A percentile compares a stretch with the other conserved stretches of the same genome.
phyloP scores from a whole-genome alignment of 2,888 invertebrate species.

The Drosophila mettleri region DNA sequence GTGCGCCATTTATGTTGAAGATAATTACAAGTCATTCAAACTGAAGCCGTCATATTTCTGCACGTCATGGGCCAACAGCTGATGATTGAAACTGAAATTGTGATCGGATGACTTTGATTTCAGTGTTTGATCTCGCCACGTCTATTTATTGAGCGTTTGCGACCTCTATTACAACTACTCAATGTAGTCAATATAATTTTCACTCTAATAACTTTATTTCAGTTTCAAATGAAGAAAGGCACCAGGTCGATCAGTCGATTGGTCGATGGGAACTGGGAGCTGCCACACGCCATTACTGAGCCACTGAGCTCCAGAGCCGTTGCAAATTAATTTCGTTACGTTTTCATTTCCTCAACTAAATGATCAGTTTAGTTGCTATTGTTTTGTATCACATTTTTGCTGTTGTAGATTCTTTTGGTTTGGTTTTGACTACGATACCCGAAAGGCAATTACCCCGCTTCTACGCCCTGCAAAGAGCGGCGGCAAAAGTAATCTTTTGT shows the following conservation, averaged over 20 bases:
- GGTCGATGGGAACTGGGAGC: constrained; percentile 17
- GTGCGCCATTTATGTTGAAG: constrained; percentile 46
- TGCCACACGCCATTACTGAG: constrained; percentile 66
- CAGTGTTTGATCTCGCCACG: constrained; percentile 35
- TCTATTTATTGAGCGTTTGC: constrained; percentile 48
- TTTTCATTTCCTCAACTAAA: constrained; percentile 75
- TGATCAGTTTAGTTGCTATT: constrained; percentile 51
- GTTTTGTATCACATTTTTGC: constrained; percentile 24
- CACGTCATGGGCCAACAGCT: constrained; percentile 35
- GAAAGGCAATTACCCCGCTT: constrained; percentile 72
- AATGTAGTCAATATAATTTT: constrained; percentile 55
- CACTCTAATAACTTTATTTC: constrained; percentile 74
- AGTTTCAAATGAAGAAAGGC: constrained; percentile 22
- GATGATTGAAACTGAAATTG: constrained; percentile 31
- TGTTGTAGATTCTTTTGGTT: constrained; percentile 16
- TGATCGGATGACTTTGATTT: constrained; percentile 37
- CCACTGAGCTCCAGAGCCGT: constrained; percentile 61
- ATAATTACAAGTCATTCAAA: constrained; percentile 58
- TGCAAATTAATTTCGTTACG: constrained; percentile 77
- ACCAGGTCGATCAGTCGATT: constrained; percentile 1
- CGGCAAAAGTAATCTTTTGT: constrained; percentile 62
- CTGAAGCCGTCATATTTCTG: constrained; percentile 32
- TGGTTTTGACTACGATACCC: constrained; percentile 18
- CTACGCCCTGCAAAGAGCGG: constrained; percentile 54
- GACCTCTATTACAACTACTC: constrained; percentile 35